Conservation (phyloP, 1,140 invertebrate genomes). For the Eueides isabella region DNA sequence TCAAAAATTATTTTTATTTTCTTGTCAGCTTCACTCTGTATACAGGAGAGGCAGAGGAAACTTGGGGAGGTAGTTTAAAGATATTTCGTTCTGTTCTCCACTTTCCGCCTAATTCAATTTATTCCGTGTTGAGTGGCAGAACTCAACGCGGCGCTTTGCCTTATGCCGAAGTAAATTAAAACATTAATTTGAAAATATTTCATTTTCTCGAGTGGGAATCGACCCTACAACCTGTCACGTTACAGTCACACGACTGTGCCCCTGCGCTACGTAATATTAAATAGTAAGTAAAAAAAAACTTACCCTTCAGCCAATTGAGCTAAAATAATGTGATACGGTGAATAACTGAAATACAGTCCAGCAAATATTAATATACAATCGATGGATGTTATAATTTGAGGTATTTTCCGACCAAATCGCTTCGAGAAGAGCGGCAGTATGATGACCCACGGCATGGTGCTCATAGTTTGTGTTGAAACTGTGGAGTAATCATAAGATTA, state of each 20-base stretch:
- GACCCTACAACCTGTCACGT: too few species aligned
- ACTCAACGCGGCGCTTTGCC: too few species aligned
- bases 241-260: too few species aligned
- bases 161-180: too few species aligned
- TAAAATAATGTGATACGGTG: background rate
- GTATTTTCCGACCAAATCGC: conserved; percentile 3
- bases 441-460: background rate
- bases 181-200: too few species aligned
- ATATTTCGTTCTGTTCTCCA: background rate
- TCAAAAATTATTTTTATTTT: too few species aligned
- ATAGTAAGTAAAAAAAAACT: background rate
- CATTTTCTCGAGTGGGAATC: too few species aligned
- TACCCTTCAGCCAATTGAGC: background rate
- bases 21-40: background rate
- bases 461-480: background rate
- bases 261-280: background rate
- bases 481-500: background rate
- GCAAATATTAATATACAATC: background rate
- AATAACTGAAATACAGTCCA: background rate
- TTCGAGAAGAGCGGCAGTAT: background rate
- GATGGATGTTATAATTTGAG: conserved; percentile 4
- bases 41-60: background rate
- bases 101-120: background rate
- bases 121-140: too few species aligned
- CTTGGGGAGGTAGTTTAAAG: background rate